Evolutionary conservation across 2,113 vertebrate species (phyloP), one percentile per base, ranked within the genome.

Genomic region (Sprattus sprattus): DNA sequence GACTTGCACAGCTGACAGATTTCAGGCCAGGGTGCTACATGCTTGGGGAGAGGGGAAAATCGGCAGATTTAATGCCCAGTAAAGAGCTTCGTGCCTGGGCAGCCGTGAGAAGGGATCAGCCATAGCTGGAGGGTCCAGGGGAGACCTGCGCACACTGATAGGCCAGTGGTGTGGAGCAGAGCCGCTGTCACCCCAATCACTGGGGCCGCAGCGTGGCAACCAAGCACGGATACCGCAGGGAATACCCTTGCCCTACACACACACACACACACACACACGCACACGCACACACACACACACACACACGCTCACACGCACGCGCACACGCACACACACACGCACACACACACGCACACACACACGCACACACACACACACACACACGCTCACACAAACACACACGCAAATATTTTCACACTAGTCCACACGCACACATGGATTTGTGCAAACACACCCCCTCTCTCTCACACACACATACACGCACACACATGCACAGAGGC

Each of bases 91-190:
- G 57, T 46, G 57, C 25, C 28, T 57, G 32, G 18, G 84, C 52
- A 46, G 49, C 64, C 64, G n/a, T 25, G 64, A 32, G 25, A 25
- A 85, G 39, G 84, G 71, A 86, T 64, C 71, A 80, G 67, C 82
- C 82, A 81, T 83, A 83, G 82, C 45, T 82, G 81, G 67, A 25
- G 49, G 25, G 47, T 71, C 13, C 71, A 45, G 22, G 47, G 28
- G 13, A 45, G 67, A 44, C 50, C 82, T 83, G 86, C 49, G 49
- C 49, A 45, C 39, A 47, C 71, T 46, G 82, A 87, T 87, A 84
- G 78, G 45, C 32, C 71, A 49, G 47, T 45, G 25, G 52, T 50
- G 44, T 84, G 78, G 71, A 84, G 28, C 82, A n/a, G 82, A 20
- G 45, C n/a, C 44, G 45, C 52, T 46, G 44, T 50, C 44, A 25